These are phyloP conservation scores for Deroptyus accipitrinus DNA, from an alignment of 2,113 vertebrate genomes.

Conservation along the genomic window DNA sequence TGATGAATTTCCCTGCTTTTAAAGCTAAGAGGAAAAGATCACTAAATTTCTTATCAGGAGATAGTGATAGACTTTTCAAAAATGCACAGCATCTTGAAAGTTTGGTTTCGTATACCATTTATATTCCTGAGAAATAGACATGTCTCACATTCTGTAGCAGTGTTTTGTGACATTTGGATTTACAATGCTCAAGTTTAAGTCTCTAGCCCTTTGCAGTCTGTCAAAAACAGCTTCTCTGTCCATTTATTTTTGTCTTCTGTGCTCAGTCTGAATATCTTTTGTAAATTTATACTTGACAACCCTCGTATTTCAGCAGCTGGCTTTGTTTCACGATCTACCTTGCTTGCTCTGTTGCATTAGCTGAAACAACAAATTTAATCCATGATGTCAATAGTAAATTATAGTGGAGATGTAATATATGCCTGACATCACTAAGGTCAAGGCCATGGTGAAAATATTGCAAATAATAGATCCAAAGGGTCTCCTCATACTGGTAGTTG, in stretches of 20 bases:
- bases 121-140: constrained; percentile 83
- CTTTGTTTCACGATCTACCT: constrained; percentile 79
- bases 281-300: constrained; percentile 86
- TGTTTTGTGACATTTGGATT: constrained; percentile 81
- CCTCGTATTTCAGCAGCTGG: constrained; percentile 81
- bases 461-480: constrained; percentile 70
- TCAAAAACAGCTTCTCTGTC: constrained; percentile 80
- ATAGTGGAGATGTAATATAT: constrained; percentile 76
- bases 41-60: constrained; percentile 53
- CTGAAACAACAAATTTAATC: constrained; percentile 86
- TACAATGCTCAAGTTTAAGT: constrained; percentile 83
- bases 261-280: constrained; percentile 84
- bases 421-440: constrained; percentile 78
- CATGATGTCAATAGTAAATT: constrained; percentile 83
- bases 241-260: constrained; percentile 85
- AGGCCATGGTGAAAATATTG: constrained; percentile 68
- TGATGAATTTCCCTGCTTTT: constrained; percentile 46
- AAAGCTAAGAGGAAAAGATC: constrained; percentile 32
- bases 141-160: constrained; percentile 74
- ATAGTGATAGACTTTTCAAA: constrained; percentile 70
- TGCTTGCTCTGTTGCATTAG: constrained; percentile 81
- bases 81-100: constrained; percentile 69
- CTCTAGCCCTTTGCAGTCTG: constrained; percentile 81
- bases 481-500: constrained; percentile 37
- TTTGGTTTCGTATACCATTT: constrained; percentile 77